Conservation (phyloP, 2,113 vertebrate species). For the Formicarius rufipectus region DNA sequence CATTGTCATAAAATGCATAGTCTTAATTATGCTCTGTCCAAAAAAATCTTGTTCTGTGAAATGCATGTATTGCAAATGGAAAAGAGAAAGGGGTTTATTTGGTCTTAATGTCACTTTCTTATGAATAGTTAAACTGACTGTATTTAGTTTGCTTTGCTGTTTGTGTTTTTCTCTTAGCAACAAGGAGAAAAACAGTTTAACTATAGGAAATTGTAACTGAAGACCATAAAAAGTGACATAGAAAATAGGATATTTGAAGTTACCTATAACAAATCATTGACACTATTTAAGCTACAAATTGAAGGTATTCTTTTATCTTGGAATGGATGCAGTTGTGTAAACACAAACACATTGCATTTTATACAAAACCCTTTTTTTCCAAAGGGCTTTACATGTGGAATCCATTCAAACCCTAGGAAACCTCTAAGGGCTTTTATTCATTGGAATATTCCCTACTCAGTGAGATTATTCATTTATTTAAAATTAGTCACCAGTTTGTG, state of each 20-base stretch:
- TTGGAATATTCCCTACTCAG: background rate
- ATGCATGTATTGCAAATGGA: background rate
- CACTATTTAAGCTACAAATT: background rate
- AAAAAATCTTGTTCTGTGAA: background rate
- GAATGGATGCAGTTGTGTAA: background rate
- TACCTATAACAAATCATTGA: background rate
- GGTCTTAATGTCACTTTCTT: background rate
- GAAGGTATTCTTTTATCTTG: background rate
- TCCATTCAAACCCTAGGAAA: background rate
- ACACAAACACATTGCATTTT: background rate
- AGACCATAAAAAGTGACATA: background rate
- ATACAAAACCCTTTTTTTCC: background rate
- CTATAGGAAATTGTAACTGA: background rate
- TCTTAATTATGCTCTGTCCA: background rate
- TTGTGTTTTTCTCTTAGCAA: conserved; percentile 63
- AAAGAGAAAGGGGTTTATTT: background rate
- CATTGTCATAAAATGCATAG: background rate
- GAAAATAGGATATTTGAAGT: background rate
- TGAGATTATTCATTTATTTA: conserved; percentile 38
- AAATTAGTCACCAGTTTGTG: conserved; percentile 10
- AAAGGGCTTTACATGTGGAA: background rate
- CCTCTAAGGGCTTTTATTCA: background rate
- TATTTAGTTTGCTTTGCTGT: conserved; percentile 17
- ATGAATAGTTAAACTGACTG: background rate
- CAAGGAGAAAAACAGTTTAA: background rate